These are phyloP conservation scores for Tetrao urogallus DNA, from an alignment of 2,113 vertebrate species.

Conservation along the genomic window DNA sequence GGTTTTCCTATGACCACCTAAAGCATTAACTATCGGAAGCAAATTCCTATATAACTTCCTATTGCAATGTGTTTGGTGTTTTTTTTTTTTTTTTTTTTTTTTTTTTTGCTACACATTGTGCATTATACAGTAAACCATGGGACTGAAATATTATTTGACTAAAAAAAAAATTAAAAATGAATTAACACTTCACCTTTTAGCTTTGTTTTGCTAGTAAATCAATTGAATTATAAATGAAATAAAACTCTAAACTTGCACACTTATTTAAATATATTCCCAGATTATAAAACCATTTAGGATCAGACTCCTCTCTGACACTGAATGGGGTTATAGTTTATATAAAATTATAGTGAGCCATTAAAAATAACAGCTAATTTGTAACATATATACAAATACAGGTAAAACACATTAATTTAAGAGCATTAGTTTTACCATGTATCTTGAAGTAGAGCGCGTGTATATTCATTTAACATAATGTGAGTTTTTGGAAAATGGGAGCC, in stretches of 20 bases:
- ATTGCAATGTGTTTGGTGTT: not conserved
- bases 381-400: conserved; percentile 26
- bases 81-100: not conserved
- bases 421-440: conserved; percentile 41
- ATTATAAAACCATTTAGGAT: conserved; percentile 25
- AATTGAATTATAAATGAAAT: conserved; percentile 46
- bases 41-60: not conserved
- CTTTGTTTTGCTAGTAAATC: conserved; percentile 36
- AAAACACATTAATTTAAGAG: conserved; percentile 48
- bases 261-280: conserved; percentile 54
- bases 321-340: not conserved
- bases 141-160: conserved; percentile 15
- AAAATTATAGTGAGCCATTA: conserved; percentile 24
- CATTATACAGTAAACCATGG: not conserved
- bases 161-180: not conserved
- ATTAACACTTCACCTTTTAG: conserved; percentile 27
- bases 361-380: conserved; percentile 70
- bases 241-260: conserved; percentile 17
- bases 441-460: conserved; percentile 24
- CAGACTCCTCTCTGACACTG: conserved; percentile 26
- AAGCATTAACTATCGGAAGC: not conserved
- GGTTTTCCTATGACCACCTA: not conserved
- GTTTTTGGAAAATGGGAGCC: not conserved
- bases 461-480: conserved; percentile 20
- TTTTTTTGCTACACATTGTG: not conserved